phyloP scores from a whole-genome alignment of 2,888 invertebrate species.

The Lucinisca nassula region DNA sequence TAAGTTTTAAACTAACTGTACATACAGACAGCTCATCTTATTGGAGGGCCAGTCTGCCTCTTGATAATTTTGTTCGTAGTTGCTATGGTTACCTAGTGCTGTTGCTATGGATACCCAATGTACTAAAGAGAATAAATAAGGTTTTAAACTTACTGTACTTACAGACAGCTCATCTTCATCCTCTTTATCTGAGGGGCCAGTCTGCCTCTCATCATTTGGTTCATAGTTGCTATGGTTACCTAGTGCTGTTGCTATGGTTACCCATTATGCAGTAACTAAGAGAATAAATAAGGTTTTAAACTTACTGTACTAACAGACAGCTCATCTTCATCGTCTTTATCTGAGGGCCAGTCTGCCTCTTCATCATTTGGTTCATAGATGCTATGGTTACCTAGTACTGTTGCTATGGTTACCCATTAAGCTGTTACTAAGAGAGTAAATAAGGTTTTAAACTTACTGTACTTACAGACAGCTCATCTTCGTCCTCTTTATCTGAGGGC shows the following conservation, averaged over 20 bases:
- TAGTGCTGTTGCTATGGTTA: conserved; percentile 89
- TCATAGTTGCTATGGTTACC: conserved; percentile 94
- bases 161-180: conserved; percentile 90
- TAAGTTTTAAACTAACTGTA: no score
- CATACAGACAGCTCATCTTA: background rate
- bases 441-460: conserved; percentile 11
- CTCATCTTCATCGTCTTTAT: conserved; percentile 92
- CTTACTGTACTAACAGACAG: conserved; percentile 74
- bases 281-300: background rate
- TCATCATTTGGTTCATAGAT: conserved; percentile 90
- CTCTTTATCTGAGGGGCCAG: conserved; percentile 95
- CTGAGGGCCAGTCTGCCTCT: conserved; percentile 96
- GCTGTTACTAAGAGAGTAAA: background rate
- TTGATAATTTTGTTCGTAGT: background rate
- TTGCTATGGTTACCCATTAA: background rate
- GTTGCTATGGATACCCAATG: background rate
- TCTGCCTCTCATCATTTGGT: conserved; percentile 96
- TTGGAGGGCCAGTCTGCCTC: background rate
- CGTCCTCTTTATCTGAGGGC: conserved; percentile 94
- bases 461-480: conserved; percentile 89
- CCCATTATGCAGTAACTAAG: no score
- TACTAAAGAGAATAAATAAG: no score
- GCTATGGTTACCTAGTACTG: background rate
- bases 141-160: conserved; percentile 58
- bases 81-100: background rate